Conservation (phyloP, 2,113 vertebrate genomes). For the Callorhinus ursinus region DNA sequence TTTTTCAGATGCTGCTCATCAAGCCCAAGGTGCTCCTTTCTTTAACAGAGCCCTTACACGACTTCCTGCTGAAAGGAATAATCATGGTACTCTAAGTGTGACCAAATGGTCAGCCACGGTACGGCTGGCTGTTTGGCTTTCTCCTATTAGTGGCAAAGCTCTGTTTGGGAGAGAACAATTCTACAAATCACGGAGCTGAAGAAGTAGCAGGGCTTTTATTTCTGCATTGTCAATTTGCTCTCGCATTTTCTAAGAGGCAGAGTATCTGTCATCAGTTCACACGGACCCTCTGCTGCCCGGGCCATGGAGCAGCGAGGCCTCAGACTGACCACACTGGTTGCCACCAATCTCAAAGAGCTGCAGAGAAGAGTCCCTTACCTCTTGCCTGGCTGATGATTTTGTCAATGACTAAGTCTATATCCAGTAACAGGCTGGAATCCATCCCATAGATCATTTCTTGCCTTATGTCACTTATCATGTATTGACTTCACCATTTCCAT, state of each 20-base stretch:
- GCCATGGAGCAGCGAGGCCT: accelerated
- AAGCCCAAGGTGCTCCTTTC: background rate
- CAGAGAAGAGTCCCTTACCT: background rate
- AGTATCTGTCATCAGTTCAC: background rate
- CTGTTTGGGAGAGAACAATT: background rate
- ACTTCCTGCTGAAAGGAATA: background rate
- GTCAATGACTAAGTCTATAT: background rate
- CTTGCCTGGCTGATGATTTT: background rate
- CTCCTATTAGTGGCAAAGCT: background rate
- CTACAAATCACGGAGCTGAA: background rate
- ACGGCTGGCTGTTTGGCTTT: accelerated
- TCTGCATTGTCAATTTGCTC: background rate
- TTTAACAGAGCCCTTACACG: background rate
- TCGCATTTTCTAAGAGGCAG: background rate
- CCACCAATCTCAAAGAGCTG: background rate
- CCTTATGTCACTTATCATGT: background rate
- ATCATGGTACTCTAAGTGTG: background rate
- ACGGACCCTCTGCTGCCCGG: accelerated
- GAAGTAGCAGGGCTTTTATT: background rate
- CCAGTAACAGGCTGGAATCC: background rate
- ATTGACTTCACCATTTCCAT: background rate
- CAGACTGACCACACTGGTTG: background rate
- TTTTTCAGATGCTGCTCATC: background rate
- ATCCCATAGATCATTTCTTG: background rate
- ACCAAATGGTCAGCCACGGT: background rate